Evolutionary conservation across 2,797 vertebrate species (phyloP), one percentile per base, ranked within the genome.

Genomic region (Rhinatrema bivittatum): DNA sequence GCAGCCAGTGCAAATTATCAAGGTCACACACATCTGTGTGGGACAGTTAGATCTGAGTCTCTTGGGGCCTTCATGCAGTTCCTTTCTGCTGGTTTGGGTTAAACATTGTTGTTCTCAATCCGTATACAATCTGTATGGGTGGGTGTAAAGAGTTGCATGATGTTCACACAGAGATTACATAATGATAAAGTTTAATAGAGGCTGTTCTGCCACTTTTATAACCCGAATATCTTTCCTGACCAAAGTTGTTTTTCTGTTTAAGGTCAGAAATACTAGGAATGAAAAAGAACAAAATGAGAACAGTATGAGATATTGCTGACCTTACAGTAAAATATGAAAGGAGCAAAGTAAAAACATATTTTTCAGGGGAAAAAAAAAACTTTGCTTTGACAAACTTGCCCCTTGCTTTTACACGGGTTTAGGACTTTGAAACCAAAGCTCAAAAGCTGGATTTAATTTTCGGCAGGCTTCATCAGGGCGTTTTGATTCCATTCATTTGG

Each of bases 381-480:
- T n/a, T 24, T 51, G 42, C 53, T 55, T 64, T 62, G 42, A 63
- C 58, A 68, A 67, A 62, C 37, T 39, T 64, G 39, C 71, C 53
- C 61, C 53, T 37, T 59, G 21, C 36, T 68, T 70, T 65, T 70
- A 53, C 45, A 35, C 52, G 53, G 42, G 41, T 19, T 59, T 58
- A 42, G 38, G 35, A 45, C 66, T 82, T 74, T 72, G 76, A 81
- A 78, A 77, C 42, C 25, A 49, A 65, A 45, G 53, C 60, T 62
- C 11, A 16, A 42, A 16, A 36, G 25, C 20, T 32, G 21, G 10
- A 45, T 68, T 69, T 74, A 72, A 76, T 71, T 67, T 62, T 63
- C 67, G 61, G 55, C 69, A 74, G 72, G 70, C 75, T 60, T 65
- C 50, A 55, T 65, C 24, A 29, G 38, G 25, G 52, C 42, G 50